These are phyloP conservation scores for Acanthosepion esculentum DNA, from an alignment of 2,888 invertebrate genomes.

Conservation along the genomic window DNA sequence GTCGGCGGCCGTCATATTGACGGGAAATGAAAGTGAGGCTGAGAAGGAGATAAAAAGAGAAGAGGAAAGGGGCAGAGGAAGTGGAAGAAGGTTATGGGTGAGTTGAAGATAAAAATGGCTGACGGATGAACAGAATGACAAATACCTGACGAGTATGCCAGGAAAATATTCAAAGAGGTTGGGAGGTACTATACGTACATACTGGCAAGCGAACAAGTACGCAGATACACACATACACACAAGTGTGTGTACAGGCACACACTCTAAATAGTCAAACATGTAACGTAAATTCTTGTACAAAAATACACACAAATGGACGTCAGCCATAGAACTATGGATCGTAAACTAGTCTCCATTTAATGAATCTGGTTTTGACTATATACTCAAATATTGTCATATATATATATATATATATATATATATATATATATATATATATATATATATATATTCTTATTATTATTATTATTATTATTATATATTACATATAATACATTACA, in stretches of 20 bases:
- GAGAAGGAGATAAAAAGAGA: neutral
- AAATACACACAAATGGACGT: neutral
- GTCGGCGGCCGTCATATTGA: neutral
- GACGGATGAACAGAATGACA: neutral
- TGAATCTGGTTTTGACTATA: too few species aligned
- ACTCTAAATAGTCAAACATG: neutral
- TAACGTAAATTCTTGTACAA: neutral
- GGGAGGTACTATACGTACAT: neutral
- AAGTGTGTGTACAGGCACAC: neutral
- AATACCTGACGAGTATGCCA: constrained; percentile 23
- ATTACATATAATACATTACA: too few species aligned
- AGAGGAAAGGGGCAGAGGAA: neutral
- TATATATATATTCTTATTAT: too few species aligned
- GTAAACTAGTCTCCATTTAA: too few species aligned
- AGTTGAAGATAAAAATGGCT: constrained; percentile 8
- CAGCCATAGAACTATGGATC: neutral
- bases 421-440: too few species aligned
- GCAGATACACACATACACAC: neutral
- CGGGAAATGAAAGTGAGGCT: neutral
- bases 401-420: too few species aligned
- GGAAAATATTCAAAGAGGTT: constrained; percentile 20
- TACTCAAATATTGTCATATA: too few species aligned
- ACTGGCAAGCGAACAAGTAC: neutral
- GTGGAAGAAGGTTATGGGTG: neutral
- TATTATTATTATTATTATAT: too few species aligned